Conservation (phyloP, 2,888 invertebrate genomes). For the Xanthorhoe designata region DNA sequence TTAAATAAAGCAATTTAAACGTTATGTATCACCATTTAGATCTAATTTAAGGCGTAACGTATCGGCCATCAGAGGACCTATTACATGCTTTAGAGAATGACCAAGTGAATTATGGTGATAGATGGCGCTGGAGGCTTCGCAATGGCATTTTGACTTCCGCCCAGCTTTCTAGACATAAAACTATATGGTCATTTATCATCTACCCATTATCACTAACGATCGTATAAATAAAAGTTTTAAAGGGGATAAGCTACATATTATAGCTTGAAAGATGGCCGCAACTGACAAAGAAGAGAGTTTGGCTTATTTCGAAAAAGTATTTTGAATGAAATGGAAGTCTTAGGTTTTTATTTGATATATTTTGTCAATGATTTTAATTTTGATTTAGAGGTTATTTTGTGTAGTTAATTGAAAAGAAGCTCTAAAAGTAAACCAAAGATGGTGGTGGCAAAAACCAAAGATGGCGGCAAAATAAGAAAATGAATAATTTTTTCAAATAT, state of each 20-base stretch:
- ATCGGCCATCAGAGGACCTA: constrained; percentile 1
- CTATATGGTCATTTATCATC: constrained; percentile 43
- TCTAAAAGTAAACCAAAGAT: too few species aligned
- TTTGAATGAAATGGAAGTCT: too few species aligned
- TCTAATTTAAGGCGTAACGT: neutral
- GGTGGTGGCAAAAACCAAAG: too few species aligned
- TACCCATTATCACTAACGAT: constrained; percentile 43
- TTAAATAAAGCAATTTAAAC: neutral
- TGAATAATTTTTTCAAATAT: too few species aligned
- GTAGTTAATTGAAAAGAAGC: too few species aligned
- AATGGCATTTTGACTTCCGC: constrained; percentile 49
- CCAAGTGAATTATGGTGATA: constrained; percentile 41
- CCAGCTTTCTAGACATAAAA: constrained; percentile 55
- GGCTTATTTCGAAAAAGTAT: too few species aligned
- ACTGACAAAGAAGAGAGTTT: too few species aligned
- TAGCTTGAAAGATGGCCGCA: too few species aligned
- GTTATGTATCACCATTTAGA: neutral
- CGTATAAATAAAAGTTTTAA: constrained; percentile 37
- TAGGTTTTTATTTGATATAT: too few species aligned
- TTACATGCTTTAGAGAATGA: constrained; percentile 17
- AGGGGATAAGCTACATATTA: constrained; percentile 4
- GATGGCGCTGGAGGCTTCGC: constrained; percentile 45
- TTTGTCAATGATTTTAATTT: too few species aligned
- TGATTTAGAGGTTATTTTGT: too few species aligned
- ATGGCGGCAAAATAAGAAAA: too few species aligned